These are phyloP conservation scores for Aurelia coerulea DNA, from an alignment of 30 jellyfish, hydroid and myxozoan species.

Conservation along the genomic window DNA sequence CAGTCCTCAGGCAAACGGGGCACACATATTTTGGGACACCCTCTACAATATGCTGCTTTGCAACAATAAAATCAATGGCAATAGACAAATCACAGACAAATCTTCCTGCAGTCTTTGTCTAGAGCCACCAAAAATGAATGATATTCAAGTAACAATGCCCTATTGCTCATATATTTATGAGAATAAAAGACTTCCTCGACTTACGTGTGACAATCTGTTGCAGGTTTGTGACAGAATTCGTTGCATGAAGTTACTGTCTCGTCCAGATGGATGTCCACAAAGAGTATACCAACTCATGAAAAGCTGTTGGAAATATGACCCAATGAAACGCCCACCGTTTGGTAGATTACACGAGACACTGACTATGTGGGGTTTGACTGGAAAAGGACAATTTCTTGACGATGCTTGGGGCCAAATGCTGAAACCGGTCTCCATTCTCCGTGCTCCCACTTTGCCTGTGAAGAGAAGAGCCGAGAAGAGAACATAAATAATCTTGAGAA, in stretches of 20 bases:
- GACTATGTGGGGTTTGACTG: conserved; percentile 47
- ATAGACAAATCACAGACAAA: no score
- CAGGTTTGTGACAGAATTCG: conserved; percentile 82
- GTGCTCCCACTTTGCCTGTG: conserved; percentile 60
- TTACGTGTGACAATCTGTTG: no score
- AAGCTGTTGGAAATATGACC: conserved; percentile 84
- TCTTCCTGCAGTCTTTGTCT: no score
- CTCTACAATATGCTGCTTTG: no score
- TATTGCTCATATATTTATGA: no score
- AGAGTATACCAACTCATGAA: conserved; percentile 79
- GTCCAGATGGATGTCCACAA: conserved; percentile 91
- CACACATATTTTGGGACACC: no score
- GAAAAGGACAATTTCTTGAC: conserved; percentile 56
- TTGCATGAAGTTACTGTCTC: conserved; percentile 63
- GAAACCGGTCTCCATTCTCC: conserved; percentile 28
- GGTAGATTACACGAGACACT: conserved; percentile 51
- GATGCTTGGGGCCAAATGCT: conserved; percentile 69
- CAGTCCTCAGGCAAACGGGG: no score
- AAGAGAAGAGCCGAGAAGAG: conserved; percentile 23
- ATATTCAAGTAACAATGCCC: no score
- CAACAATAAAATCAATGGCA: no score
- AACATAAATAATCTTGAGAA: background rate
- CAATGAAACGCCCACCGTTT: conserved; percentile 68
- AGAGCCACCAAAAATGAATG: no score
- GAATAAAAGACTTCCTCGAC: no score